Evolutionary conservation across 2,797 vertebrate genomes (phyloP), one percentile per base, ranked within the genome.

Genomic region (Corythornis leucogaster): DNA sequence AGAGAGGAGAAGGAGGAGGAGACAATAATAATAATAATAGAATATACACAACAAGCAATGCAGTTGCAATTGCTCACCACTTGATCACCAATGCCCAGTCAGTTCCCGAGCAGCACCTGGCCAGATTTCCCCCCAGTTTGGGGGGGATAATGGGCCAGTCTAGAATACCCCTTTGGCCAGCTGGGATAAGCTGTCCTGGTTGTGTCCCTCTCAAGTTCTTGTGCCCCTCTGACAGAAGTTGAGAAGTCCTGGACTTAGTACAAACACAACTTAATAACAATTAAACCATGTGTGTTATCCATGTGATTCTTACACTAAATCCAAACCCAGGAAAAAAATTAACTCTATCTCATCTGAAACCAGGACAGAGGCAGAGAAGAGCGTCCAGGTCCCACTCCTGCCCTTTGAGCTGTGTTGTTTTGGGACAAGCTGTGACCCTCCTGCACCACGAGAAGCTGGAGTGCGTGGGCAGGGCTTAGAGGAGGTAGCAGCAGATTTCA

Each of bases 401-500:
- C 62, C 50, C 62, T 33, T n/a, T 26, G 58, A 58, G 19, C 25
- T 8, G 0, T 13, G 28, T 2, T 62, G 33, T 5, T 17, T 58
- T 7, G 8, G 70, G 64, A 31, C 35, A 25, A 58, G 30, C 63
- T 67, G 46, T 28, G 1, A 0, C 26, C 33, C 5, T 71, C 30
- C 66, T 48, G 59, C 59, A 12, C 61, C 19, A 2, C 0, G 5
- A 62, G 76, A 54, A 31, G 50, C 73, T 54, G 67, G 64, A 77
- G 16, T 4, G 17, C 0, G 0, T 61, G 84, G 68, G 58, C 54
- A 61, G 68, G 46, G 35, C 53, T 53, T n/a, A 11, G 8, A 40
- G 48, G 61, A 85, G 48, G 6, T 26, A 43, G 48, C n/a, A 50
- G 85, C 70, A 84, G 85, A 74, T 91, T 93, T 90, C 77, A 74